These are phyloP conservation scores for Daktulosphaira vitifoliae DNA, from an alignment of 1,140 invertebrate genomes.

Conservation along the genomic window DNA sequence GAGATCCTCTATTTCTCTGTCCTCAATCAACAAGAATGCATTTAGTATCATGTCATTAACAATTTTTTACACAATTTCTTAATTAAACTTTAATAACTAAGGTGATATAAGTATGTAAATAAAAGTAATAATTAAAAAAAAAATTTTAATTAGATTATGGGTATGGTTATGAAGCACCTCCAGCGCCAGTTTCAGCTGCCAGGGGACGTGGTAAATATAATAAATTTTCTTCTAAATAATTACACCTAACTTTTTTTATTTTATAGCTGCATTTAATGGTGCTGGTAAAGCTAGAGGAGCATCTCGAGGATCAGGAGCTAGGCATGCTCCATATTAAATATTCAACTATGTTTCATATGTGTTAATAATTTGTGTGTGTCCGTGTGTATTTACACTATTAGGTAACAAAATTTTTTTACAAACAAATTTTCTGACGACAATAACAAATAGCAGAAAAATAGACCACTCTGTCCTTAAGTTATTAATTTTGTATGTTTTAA, in stretches of 20 bases:
- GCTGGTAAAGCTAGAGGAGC: conserved; percentile 25
- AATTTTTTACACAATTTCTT: too few relatives aligned
- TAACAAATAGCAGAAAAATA: conserved; percentile 20
- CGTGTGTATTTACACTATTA: conserved; percentile 30
- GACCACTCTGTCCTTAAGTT: neutral
- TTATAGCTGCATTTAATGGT: conserved; percentile 29
- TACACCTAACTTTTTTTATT: neutral
- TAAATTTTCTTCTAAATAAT: neutral
- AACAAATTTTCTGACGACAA: conserved; percentile 27
- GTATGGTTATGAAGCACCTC: conserved; percentile 29
- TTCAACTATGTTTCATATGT: conserved; percentile 16
- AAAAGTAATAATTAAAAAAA: neutral
- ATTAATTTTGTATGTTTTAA: conserved; percentile 14
- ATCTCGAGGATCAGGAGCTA: conserved; percentile 42
- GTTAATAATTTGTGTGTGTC: conserved; percentile 13
- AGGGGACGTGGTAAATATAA: conserved; percentile 14
- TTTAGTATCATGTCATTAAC: too few relatives aligned
- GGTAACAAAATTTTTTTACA: conserved; percentile 20
- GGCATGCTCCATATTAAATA: conserved; percentile 44
- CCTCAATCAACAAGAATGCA: too few relatives aligned
- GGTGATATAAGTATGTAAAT: neutral
- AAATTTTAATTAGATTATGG: conserved; percentile 14
- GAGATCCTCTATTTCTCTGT: too few relatives aligned
- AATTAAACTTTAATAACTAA: too few relatives aligned
- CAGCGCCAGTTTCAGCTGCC: conserved; percentile 21